phyloP scores from a whole-genome alignment of 2,113 vertebrate genomes.

The Dendropsophus ebraccatus region DNA sequence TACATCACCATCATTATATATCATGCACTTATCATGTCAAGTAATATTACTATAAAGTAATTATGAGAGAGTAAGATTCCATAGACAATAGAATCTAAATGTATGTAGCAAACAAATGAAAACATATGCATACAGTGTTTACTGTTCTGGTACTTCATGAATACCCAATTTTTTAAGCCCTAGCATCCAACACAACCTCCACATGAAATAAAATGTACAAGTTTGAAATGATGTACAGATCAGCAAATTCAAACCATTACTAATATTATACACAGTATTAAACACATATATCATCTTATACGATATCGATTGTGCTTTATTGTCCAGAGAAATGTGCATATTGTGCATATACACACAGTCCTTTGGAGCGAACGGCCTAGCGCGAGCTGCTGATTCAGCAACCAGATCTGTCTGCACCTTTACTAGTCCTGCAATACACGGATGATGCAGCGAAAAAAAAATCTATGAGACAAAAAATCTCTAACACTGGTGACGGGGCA shows the following conservation, averaged over 20 bases:
- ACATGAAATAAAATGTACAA: not conserved
- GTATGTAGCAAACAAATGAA: not conserved
- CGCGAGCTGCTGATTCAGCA: constrained; percentile 48
- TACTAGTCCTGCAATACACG: constrained; percentile 35
- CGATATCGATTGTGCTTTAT: not conserved
- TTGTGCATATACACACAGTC: not conserved
- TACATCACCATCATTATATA: not conserved
- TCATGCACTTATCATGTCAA: not conserved
- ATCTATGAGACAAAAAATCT: not conserved
- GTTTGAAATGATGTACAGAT: not conserved
- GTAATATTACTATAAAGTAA: not conserved
- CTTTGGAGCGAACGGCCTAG: constrained; percentile 20
- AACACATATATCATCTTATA: not conserved
- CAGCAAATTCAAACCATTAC: not conserved
- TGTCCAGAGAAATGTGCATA: not conserved
- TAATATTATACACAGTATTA: not conserved
- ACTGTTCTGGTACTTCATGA: not conserved
- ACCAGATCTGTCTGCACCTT: constrained; percentile 29
- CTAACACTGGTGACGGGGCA: constrained; percentile 37
- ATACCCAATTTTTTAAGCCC: not conserved
- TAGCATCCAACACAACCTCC: not conserved
- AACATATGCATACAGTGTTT: not conserved
- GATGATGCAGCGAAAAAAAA: constrained; percentile 30
- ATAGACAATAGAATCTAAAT: not conserved
- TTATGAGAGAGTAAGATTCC: not conserved